Evolutionary conservation across 2,113 vertebrate genomes (phyloP), one percentile per base, ranked within the genome.

Genomic region (Chaetura pelagica): DNA sequence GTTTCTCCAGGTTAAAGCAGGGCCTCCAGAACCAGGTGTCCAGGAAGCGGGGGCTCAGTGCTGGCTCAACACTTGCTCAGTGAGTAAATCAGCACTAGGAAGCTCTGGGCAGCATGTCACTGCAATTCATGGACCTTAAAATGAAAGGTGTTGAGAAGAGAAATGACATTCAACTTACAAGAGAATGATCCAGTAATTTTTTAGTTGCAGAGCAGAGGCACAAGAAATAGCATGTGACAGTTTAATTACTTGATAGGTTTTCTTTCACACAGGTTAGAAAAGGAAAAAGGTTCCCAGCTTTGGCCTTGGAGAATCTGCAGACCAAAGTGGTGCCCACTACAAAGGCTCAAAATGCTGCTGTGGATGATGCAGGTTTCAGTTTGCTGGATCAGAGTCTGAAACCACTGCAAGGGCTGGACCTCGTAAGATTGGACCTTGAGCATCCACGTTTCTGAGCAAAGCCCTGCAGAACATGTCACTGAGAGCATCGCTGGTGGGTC

Each of bases 401-500:
- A 46, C 40, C 57, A 32, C 66, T 48, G 35, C 2, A 0, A 34
- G 5, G 8, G 55, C n/a, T 30, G 30, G 48, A 52, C 18, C 19
- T 34, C 40, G 14, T 49, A 30, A n/a, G 77, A 51, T 32, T 46
- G 38, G 30, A 55, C 44, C 30, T 40, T 16, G 26, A 86, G 49
- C 22, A 52, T 10, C 38, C 34, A 46, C 12, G 10, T 7, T 63
- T 24, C 76, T 54, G 42, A 68, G n/a, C n/a, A 71, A 67, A 72
- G 52, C 63, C 34, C 63, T 76, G 40, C 30, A 54, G 44, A 22
- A 20, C 40, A 42, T 78, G 49, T 29, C 30, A 52, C 0, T 2
- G 30, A n/a, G n/a, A 48, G 3, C 0, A 0, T 42, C 0, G 1
- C 54, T 44, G 55, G 54, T 52, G 38, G 40, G 44, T 78, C 55